Evolutionary conservation across 2,797 vertebrate species (phyloP).

Genomic region (Gobio occitaniae): DNA sequence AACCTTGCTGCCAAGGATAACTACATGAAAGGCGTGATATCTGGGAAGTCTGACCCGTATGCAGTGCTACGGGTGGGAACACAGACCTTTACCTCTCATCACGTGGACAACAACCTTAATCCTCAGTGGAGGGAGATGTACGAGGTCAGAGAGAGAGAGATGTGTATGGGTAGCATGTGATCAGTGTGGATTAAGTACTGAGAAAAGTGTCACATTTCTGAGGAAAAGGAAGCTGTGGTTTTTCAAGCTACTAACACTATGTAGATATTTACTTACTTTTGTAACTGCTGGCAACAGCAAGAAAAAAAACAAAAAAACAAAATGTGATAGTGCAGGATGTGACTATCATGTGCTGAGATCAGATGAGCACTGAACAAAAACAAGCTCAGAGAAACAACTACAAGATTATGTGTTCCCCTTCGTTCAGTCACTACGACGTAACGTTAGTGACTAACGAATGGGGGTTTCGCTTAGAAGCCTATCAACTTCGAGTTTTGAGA

Average conservation of each 20-base stretch:
- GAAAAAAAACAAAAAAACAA: not conserved
- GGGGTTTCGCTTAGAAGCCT: too few relatives aligned
- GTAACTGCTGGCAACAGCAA: conserved; percentile 21
- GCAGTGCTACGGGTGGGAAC: conserved; percentile 90
- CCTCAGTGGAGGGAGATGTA: conserved; percentile 93
- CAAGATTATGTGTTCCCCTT: not conserved
- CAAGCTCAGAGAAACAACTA: not conserved
- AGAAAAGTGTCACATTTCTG: not conserved
- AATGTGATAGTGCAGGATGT: conserved; percentile 27
- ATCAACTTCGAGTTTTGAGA: too few relatives aligned
- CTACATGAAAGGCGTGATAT: conserved; percentile 88
- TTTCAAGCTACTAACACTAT: not conserved
- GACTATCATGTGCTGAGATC: conserved; percentile 56
- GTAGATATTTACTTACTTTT: conserved; percentile 13
- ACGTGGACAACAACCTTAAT: conserved; percentile 88
- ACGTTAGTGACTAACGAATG: too few relatives aligned
- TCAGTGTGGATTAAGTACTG: conserved; percentile 10
- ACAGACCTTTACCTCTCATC: conserved; percentile 89
- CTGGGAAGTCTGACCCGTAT: conserved; percentile 94
- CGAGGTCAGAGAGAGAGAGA: conserved; percentile 79
- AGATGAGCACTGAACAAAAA: conserved; percentile 36
- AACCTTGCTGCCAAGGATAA: conserved; percentile 89
- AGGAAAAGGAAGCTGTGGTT: conserved; percentile 25
- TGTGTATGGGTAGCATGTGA: not conserved
- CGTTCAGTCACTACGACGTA: too few relatives aligned